Evolutionary conservation across 2,113 vertebrate species (phyloP), one percentile per base, ranked within the genome.

Genomic region (Turdus rufiventris): DNA sequence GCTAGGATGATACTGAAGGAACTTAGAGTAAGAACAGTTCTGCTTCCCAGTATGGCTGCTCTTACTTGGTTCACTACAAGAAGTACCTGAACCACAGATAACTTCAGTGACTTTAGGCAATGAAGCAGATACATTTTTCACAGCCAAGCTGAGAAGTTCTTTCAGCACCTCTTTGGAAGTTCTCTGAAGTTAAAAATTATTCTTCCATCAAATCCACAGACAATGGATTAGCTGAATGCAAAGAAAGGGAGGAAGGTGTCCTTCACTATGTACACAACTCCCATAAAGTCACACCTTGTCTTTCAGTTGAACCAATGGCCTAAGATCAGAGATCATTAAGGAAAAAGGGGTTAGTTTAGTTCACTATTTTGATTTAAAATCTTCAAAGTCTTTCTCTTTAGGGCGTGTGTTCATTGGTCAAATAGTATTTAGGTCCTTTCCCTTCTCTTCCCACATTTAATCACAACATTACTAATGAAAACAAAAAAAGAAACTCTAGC

Each of bases 401-500:
- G 51, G 54, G 65, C 0, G 3, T 21, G 40, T 51, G 65, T 67
- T 92, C 87, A 71, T 51, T 40, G 61, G 36, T 80, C 76, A 85
- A 90, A 58, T 53, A 67, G 60, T 58, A 70, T 94, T 94, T 77
- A 63, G 57, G 88, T 53, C 66, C 91, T 92, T 93, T 47, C 31
- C 86, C 57, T 92, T 74, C 83, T 92, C 38, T 81, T 84, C 79
- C 50, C 74, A 2, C 78, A 93, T 94, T 96, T 96, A 96, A 97
- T 95, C 93, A 85, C 82, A 89, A 84, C 71, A 78, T 87, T 67
- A 95, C 92, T 98, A 98, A 98, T 97, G 96, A 98, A 98, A 97
- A 97, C 94, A 97, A 97, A 94, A 96, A 94, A 94, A 88, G 96
- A 96, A 94, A 96, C 65, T 89, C 83, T 89, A 89, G 80, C 94